Base-by-base conservation (phyloP, 2,888 invertebrate species). In the Agapostemon virescens region DNA sequence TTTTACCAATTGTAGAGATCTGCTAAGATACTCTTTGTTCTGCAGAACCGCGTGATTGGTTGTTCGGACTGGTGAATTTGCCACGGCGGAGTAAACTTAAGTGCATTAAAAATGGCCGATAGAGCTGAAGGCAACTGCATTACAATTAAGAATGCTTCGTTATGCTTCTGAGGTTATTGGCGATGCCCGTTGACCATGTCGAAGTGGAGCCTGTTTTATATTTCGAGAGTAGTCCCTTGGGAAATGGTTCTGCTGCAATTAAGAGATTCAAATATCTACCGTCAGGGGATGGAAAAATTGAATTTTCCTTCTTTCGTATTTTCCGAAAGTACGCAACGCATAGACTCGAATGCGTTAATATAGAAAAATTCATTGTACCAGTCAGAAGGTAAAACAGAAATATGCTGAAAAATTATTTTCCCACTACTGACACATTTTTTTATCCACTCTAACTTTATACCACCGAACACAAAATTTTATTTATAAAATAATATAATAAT, bases 71-170 rank as follows among this genome's bases (percentile, higher is more conserved):
- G 79, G 67, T 38, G 80, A 85, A 83, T 87, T 84, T 84, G 33
- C 61, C 74, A 85, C 79, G 82, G 77, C 69, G 71, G 77, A 82
- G 49, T 72, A 74, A 70, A 82, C 84, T 83, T 87, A 87, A 89
- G 87, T 85, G 78, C 85, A 88, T 89, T 89, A 89, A 88, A 87
- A 89, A 85, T 88, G 87, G 87, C 87, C 87, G 85, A 84, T 82
- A 84, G 82, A 81, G 87, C 86, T 85, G 86, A 84, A 83, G 77
- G 84, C 81, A 87, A 89, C 79, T 79, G 88, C 87, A 90, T 90
- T 89, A 88, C 86, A 85, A 89, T 89, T 89, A 88, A 86, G 87
- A 86, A 89, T 86, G 90, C 88, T 87, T 89, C 90, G 89, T 90
- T 90, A 88, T 88, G 84, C 84, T 78, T n/a, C 30, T 78, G 77